Evolutionary conservation across 92 coral and sea anemone genomes (phyloP), one percentile per base, ranked within the genome.

Genomic region (Scolanthus callimorphus): DNA sequence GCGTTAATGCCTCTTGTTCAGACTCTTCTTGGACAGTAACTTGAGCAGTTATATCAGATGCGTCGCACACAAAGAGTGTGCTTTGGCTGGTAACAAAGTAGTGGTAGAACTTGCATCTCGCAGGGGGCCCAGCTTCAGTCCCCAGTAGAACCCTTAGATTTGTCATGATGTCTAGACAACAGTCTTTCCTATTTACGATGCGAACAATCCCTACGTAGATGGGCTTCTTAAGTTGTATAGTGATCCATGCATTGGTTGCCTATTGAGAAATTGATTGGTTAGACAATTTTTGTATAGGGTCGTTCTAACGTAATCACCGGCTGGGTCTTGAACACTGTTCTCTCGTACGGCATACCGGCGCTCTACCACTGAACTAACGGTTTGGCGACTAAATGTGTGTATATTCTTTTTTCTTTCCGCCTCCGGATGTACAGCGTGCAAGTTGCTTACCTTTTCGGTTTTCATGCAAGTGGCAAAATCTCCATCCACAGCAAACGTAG

Each of bases 391-490:
- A n/a, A n/a, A n/a, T n/a, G n/a, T n/a, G n/a, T n/a, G n/a, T n/a
- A n/a, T n/a, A n/a, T n/a, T n/a, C n/a, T n/a, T n/a, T n/a, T n/a
- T n/a, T n/a, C n/a, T n/a, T n/a, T n/a, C n/a, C n/a, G n/a, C n/a
- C n/a, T n/a, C n/a, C n/a, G n/a, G n/a, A n/a, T n/a, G n/a, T n/a
- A n/a, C n/a, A n/a, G n/a, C n/a, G n/a, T n/a, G n/a, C n/a, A n/a
- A n/a, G n/a, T n/a, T n/a, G n/a, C n/a, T n/a, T 43, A 59, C 61
- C 27, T 59, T 77, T 54, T 26, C 44, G 44, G 31, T 31, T 70
- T 58, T 46, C 20, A 74, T 70, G 49, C 89, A 83, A 3, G 85
- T 63, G 2, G 73, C 84, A 44, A 63, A 63, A 49, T 72, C 67
- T 15, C 76, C 89, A 54, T 83, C 89, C 2, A 70, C 67, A 17